Evolutionary conservation across 2,113 vertebrate genomes (phyloP), one percentile per base, ranked within the genome.

Genomic region (Tapirus terrestris): DNA sequence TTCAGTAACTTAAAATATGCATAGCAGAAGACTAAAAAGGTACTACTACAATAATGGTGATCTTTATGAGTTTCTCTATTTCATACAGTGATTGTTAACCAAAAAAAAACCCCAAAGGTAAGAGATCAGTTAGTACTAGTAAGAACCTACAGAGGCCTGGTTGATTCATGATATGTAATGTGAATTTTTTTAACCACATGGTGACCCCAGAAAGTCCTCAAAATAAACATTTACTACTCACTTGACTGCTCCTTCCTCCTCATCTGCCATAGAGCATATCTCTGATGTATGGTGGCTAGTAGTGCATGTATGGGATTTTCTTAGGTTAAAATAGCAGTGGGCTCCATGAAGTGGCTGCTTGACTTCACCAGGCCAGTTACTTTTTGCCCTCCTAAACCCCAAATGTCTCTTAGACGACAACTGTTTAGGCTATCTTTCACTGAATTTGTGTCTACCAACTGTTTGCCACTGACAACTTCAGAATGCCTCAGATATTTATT

Each of bases 161-260:
- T 36, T 68, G 76, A 63, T 45, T 85, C 2, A 4, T 70, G 29
- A 36, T 29, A 33, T 25, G 48, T 95, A 83, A 85, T 45, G 20
- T 81, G 65, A 36, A 20, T 58, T 87, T 70, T 80, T 87, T 80
- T 80, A 89, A 82, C 81, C 73, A 68, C 10, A 2, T 56, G 25
- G 21, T 92, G 85, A 94, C 72, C 91, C 7, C 77, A 83, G 68
- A 93, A 97, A 60, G 79, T 75, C 70, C 86, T 91, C 96, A 94
- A 51, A 95, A 90, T 93, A 96, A 93, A 91, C 79, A 89, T 65
- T 83, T 72, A 81, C 61, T 95, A 60, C 70, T 97, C 68, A 92
- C 48, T 60, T 89, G 65, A 83, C 36, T 84, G 29, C 93, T 86
- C 21, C 96, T 94, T 96, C 95, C 89, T 98, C 21, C 76, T 80